A percentile compares a stretch with the other conserved stretches of the same genome.
Evolutionary conservation across 2,113 vertebrate species (phyloP).

Genomic region (Columba livia): DNA sequence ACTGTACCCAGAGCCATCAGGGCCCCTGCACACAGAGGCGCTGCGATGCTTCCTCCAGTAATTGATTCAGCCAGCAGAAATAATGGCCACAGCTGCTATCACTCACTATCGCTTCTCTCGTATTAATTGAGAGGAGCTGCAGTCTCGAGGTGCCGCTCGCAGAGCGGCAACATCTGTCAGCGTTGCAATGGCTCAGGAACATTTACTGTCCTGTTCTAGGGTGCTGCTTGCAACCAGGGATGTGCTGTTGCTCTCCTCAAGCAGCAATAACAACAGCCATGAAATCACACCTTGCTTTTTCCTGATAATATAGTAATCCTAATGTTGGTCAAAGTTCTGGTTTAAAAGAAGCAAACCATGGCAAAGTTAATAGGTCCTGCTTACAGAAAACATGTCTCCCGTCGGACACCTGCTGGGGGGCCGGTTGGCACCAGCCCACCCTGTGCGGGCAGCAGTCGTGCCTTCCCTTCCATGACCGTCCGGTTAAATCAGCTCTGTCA

Average conservation of each 20-base stretch:
- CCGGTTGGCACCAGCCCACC: not conserved
- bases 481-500: no score
- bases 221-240: not conserved
- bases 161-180: not conserved
- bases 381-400: fast-evolving
- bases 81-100: not conserved
- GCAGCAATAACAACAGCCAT: not conserved
- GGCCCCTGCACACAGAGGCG: not conserved
- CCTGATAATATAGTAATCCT: no score
- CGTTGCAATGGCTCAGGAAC: fast-evolving
- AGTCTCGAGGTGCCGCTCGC: fast-evolving
- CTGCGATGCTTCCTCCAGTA: fast-evolving
- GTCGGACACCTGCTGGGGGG: fast-evolving
- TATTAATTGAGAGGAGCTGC: not conserved
- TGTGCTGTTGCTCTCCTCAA: not conserved
- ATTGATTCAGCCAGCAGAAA: not conserved
- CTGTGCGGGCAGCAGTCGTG: fast-evolving
- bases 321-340: not conserved
- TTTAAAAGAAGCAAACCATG: not conserved
- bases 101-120: not conserved
- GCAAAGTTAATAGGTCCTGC: not conserved
- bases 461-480: no score
- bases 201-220: not conserved
- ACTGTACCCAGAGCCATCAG: fast-evolving
- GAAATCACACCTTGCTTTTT: not conserved